These are phyloP conservation scores for Oscheius sp. DNA, from an alignment of 2,888 invertebrate species.

Conservation along the genomic window DNA sequence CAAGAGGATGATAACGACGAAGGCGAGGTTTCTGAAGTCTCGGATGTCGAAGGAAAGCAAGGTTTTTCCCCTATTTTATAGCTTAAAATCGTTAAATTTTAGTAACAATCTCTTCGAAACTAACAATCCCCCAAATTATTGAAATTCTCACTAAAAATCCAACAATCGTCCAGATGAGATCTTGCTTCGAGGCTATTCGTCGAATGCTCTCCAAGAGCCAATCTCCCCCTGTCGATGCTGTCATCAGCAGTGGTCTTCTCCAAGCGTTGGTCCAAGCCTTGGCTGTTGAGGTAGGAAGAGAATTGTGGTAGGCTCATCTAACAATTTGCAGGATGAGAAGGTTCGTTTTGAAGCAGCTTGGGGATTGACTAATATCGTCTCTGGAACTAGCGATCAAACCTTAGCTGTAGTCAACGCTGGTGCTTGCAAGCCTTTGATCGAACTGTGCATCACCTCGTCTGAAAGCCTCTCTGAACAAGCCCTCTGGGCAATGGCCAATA, in stretches of 20 bases:
- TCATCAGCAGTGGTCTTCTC: constrained; percentile 85
- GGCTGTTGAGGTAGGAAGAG: constrained; percentile 44
- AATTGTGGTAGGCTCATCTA: background rate
- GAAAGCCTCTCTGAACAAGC: constrained; percentile 82
- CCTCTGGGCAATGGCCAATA: constrained; percentile 90
- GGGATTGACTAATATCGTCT: constrained; percentile 89
- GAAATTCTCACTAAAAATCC: constrained; percentile 54
- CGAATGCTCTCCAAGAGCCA: constrained; percentile 87
- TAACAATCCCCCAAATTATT: constrained; percentile 51
- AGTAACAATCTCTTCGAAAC: constrained; percentile 12
- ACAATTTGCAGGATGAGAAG: constrained; percentile 67
- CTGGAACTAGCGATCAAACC: constrained; percentile 90
- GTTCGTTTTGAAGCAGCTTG: constrained; percentile 91
- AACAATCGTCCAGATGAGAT: constrained; percentile 50
- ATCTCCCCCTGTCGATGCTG: constrained; percentile 87
- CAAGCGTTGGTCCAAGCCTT: constrained; percentile 84
- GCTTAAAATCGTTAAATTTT: background rate
- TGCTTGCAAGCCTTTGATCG: constrained; percentile 83
- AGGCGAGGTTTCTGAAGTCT: constrained; percentile 33
- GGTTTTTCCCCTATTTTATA: background rate
- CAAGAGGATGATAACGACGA: constrained; percentile 40
- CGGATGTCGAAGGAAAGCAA: constrained; percentile 3
- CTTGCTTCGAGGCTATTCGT: constrained; percentile 73
- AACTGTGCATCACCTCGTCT: constrained; percentile 78
- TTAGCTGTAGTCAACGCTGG: constrained; percentile 78